Evolutionary conservation across 2,113 vertebrate genomes (phyloP), one percentile per base, ranked within the genome.

Genomic region (Chlorocebus sabaeus): DNA sequence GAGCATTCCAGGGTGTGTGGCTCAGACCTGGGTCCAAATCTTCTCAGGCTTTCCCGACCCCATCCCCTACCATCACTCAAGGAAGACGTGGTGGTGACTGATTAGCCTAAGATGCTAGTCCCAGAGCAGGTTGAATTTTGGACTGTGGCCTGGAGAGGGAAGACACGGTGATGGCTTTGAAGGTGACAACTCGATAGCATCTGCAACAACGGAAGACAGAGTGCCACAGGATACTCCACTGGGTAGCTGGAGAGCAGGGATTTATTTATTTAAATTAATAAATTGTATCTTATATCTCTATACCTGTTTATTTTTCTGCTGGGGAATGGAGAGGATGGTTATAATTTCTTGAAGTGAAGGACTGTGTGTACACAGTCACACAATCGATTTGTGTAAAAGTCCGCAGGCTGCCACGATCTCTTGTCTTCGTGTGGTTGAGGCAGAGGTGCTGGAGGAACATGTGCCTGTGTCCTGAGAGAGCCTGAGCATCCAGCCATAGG

Each of bases 1-100:
- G 18, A 3, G 1, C 1, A 0, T 0, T 23, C 32, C 61, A 1
- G 40, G 35, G 25, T 1, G 0, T 3, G 13, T 27, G 2, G 8
- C 8, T 40, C 18, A 22, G 45, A 20, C 0, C 8, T 16, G 6
- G 30, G 30, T 5, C 2, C 61, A 40, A 1, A 25, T 0, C 35
- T 7, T 10, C 68, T n/a, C 11, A 22, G 8, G 52, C 13, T 38
- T 1, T 6, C 45, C 38, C 1, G 16, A 12, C 12, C 38, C n/a
- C 1, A 1, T 0, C 20, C 4, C 8, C 25, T 8, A 1, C 12
- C 2, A 1, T 2, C 48, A 25, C 14, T n/a, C 55, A 4, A 4
- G 1, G 8, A 43, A 30, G 2, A 4, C 12, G 4, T 17, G 30
- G 22, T 27, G 18, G 70, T 50, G n/a, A 59, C 23, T 11, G 8